Evolutionary conservation across 2,888 invertebrate genomes (phyloP).

Genomic region (Ceramica pisi): DNA sequence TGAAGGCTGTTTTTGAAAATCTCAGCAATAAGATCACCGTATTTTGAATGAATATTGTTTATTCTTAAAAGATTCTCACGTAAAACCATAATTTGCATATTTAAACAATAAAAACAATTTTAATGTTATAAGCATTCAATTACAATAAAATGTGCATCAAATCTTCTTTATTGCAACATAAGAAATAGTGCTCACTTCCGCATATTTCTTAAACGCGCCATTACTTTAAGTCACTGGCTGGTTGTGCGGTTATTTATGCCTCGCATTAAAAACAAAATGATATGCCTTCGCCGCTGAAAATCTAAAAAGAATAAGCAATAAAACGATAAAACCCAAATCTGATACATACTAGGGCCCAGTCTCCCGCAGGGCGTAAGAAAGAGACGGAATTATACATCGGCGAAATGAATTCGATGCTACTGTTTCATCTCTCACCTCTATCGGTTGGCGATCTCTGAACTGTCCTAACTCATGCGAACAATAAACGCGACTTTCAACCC

Average conservation of each 20-base stretch:
- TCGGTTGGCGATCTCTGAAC: slow-evolving; percentile 88
- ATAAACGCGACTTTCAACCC: slow-evolving; percentile 83
- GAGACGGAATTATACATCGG: slow-evolving; percentile 85
- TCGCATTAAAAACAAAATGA: slow-evolving; percentile 90
- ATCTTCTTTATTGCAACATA: slow-evolving; percentile 65
- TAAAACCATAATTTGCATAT: slow-evolving; percentile 31
- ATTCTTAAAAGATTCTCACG: no score
- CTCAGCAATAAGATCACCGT: neutral
- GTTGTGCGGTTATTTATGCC: slow-evolving; percentile 88
- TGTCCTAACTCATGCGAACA: slow-evolving; percentile 85
- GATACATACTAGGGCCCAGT: slow-evolving; percentile 90
- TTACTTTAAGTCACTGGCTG: slow-evolving; percentile 87
- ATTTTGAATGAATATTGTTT: neutral
- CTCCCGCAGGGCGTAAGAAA: slow-evolving; percentile 87
- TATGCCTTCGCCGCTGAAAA: slow-evolving; percentile 90
- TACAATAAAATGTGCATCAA: slow-evolving; percentile 63
- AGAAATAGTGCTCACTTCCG: slow-evolving; percentile 84
- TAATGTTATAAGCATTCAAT: slow-evolving; percentile 60
- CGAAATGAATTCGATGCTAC: slow-evolving; percentile 90
- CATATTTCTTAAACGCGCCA: slow-evolving; percentile 86
- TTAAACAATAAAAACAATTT: slow-evolving; percentile 37
- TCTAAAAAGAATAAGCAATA: slow-evolving; percentile 91
- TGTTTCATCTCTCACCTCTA: slow-evolving; percentile 91
- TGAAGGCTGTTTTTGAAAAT: neutral
- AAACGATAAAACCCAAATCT: slow-evolving; percentile 91